phyloP scores from a whole-genome alignment of 2,888 invertebrate species.

The Timema cristinae region DNA sequence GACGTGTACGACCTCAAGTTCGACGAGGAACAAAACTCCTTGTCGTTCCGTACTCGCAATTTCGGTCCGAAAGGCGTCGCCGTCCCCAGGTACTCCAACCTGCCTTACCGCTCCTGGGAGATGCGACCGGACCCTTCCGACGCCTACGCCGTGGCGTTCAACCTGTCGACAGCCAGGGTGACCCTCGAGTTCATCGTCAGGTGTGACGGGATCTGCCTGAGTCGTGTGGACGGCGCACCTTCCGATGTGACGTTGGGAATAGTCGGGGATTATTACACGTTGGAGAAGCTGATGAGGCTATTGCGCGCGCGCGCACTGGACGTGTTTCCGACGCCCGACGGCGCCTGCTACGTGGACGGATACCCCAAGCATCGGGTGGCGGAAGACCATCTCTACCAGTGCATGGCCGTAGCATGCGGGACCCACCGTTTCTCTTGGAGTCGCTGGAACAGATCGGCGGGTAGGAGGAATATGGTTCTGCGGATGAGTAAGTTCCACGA shows the following conservation, averaged over 20 bases:
- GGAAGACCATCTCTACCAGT: conserved; percentile 72
- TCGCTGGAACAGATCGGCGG: conserved; percentile 61
- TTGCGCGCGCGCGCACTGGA: conserved; percentile 69
- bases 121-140: conserved; percentile 59
- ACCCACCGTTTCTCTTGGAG: conserved; percentile 81
- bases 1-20: conserved; percentile 75
- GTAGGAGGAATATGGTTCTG: conserved; percentile 58
- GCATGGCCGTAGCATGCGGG: conserved; percentile 69
- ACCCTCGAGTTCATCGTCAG: conserved; percentile 12
- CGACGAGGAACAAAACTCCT: conserved; percentile 71
- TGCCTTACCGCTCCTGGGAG: conserved; percentile 86
- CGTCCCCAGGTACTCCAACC: conserved; percentile 66
- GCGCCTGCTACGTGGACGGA: conserved; percentile 54
- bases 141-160: conserved; percentile 30
- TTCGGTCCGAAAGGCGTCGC: conserved; percentile 67
- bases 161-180: not conserved
- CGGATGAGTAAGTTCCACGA: conserved; percentile 44
- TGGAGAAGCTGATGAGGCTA: conserved; percentile 38
- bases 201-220: conserved; percentile 34
- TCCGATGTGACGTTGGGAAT: not conserved
- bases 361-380: conserved; percentile 59
- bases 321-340: conserved; percentile 77
- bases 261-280: not conserved
- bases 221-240: not conserved
- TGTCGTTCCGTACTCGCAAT: conserved; percentile 49